Evolutionary conservation across 2,797 vertebrate species (phyloP), one percentile per base, ranked within the genome.

Genomic region (Limnodromus scolopaceus): DNA sequence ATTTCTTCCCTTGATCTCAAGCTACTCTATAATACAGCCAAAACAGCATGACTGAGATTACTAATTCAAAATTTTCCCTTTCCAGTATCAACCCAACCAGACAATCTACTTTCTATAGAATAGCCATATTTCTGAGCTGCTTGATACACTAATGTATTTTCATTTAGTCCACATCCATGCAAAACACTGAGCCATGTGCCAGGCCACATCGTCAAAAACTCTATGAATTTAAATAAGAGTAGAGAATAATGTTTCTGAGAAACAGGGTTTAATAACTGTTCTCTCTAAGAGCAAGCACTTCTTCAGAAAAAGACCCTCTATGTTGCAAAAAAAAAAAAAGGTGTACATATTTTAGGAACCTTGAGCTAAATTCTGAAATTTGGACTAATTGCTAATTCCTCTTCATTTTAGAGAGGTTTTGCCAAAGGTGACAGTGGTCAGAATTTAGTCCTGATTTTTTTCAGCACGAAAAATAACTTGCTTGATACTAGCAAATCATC

Each of bases 41-140:
- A 63, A 97, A 41, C 39, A 78, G 41, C 81, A 58, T 66, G 78
- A 72, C 22, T 84, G 43, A 43, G 60, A 89, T 58, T 93, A 54
- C 57, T 79, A 82, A 94, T 81, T 93, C 87, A 94, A 93, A 87
- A 49, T 92, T 87, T 95, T 91, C 72, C 25, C 54, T 92, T 93
- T 66, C n/a, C 58, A 71, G 25, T 60, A 57, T 66, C 82, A 92
- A 48, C 34, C 36, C 76, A 88, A 41, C 28, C 48, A 91, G 82
- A 60, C 43, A 87, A 71, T 43, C 71, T 61, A 32, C 18, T 49
- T 65, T 87, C 72, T 85, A 39, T 71, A 24, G 41, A 71, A 36
- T 48, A 92, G 60, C 11, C 41, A 2, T 28, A 57, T 36, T 95
- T 63, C 83, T 91, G 51, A 94, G 64, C 49, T 95, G 39, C 55